Evolutionary conservation across 2,888 invertebrate genomes (phyloP), one percentile per base, ranked within the genome.

Genomic region (Anagyrus pseudococci): DNA sequence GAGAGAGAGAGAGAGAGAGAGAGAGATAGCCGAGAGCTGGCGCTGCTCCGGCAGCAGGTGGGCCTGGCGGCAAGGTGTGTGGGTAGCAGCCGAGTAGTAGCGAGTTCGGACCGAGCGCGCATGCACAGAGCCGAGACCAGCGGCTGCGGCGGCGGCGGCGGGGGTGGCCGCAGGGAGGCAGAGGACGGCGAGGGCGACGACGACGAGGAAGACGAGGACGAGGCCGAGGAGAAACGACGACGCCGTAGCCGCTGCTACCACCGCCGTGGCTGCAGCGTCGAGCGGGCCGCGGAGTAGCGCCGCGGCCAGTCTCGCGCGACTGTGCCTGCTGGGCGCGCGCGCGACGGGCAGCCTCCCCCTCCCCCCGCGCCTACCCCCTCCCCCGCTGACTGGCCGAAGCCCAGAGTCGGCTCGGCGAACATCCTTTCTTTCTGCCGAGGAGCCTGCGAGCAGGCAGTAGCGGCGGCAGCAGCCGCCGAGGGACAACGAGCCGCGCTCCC

Each of bases 61-160:
- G 26, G 17, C 25, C 43, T 25, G 54, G 48, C 25, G 6, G 15
- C 15, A 7, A 7, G 15, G 44, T 44, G 29, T 25, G 43, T 54
- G 54, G 29, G 26, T 13, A 25, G 54, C 26, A 25, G 23, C 33
- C 10, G 37, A 37, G 40, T 4, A 20, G 22, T 40, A 33, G 47
- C 53, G 40, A 7, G 29, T 7, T n/a, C 44, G 58, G 50, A 49
- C 49, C 61, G 66, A 64, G 66, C 68, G 68, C 66, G 68, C 68
- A 68, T 50, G 62, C 50, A 62, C 54, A 37, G 52, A 59, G 56
- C 50, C 13, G 22, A 13, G 17, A 44, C 19, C 44, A 44, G 44
- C 44, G 13, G 44, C 44, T 29, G 29, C 13, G 17, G 53, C 43
- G 17, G 8, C 40, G 20, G 41, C 41, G 41, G 50, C 33, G 37